These are phyloP conservation scores for Amazona finschi DNA, from an alignment of 2,797 vertebrate species.

Conservation along the genomic window DNA sequence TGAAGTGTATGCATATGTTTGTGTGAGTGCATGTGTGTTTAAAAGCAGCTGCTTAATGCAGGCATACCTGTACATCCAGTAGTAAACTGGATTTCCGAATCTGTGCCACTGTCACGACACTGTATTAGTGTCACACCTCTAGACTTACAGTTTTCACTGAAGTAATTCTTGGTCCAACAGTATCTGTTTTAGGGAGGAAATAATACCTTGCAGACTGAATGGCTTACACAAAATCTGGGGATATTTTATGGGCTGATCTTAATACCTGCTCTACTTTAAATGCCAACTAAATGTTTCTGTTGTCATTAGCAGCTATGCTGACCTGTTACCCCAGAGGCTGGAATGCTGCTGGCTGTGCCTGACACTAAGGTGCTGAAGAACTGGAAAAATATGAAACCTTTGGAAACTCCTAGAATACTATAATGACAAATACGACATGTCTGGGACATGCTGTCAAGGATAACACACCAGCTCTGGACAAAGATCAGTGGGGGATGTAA, in stretches of 20 bases:
- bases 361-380: neutral
- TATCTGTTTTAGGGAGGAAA: neutral
- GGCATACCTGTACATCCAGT: neutral
- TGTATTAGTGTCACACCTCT: neutral
- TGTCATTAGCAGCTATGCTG: neutral
- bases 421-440: constrained; percentile 23
- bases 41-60: neutral
- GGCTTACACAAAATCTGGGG: neutral
- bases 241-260: neutral
- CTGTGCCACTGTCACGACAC: neutral
- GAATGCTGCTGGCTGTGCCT: neutral
- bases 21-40: neutral
- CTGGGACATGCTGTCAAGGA: constrained; percentile 26
- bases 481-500: neutral
- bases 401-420: neutral
- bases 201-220: neutral
- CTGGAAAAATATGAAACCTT: neutral
- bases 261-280: neutral
- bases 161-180: neutral
- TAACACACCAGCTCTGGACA: constrained; percentile 7
- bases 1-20: accelerated
- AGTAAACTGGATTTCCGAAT: neutral
- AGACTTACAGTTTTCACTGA: neutral
- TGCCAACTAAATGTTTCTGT: neutral
- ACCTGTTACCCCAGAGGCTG: neutral